These are phyloP conservation scores for Scopus umbretta DNA, from an alignment of 2,113 vertebrate species.

Conservation along the genomic window DNA sequence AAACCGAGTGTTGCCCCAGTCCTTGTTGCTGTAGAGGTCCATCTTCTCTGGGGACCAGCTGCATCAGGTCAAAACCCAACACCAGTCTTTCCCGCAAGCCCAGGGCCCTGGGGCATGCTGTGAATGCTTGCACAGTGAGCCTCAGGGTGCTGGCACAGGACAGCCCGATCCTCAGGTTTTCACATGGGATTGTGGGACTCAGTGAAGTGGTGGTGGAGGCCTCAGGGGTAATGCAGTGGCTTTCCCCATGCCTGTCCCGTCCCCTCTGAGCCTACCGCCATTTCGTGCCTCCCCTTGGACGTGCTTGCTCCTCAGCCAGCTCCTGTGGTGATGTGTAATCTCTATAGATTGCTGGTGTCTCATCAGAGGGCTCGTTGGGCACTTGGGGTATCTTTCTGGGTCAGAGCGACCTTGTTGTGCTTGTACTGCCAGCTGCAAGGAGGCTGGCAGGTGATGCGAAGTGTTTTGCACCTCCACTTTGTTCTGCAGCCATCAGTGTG, in stretches of 20 bases:
- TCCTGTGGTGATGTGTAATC: accelerated
- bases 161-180: background rate
- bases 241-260: accelerated
- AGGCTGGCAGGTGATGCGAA: background rate
- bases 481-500: background rate
- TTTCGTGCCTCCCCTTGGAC: background rate
- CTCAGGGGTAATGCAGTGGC: background rate
- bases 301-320: background rate
- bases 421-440: background rate
- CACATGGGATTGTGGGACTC: background rate
- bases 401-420: too few relatives aligned
- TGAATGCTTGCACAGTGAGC: accelerated
- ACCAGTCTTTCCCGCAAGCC: background rate
- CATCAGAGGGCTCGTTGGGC: background rate
- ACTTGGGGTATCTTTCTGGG: background rate
- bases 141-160: background rate
- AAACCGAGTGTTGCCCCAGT: accelerated
- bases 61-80: background rate
- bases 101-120: accelerated
- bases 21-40: background rate
- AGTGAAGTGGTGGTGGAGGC: background rate
- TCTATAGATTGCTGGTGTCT: background rate
- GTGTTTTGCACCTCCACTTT: accelerated
- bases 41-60: background rate
- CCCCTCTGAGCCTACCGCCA: too few relatives aligned